phyloP scores from a whole-genome alignment of 2,888 invertebrate species.

The Orchesellides sinensis region DNA sequence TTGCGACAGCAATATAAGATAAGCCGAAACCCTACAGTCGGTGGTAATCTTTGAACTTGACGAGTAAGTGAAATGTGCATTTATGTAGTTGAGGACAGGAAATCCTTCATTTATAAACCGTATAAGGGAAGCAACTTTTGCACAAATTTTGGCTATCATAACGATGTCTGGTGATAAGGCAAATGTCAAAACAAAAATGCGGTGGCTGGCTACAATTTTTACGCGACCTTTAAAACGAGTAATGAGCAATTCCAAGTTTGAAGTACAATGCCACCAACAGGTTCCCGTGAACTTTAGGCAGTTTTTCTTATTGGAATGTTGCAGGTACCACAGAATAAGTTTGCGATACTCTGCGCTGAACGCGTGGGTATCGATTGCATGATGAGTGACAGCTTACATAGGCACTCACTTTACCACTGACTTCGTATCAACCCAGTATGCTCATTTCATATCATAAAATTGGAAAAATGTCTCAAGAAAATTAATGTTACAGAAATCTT shows the following conservation, averaged over 20 bases:
- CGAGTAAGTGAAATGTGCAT: too few species aligned
- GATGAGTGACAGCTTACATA: constrained; percentile 33
- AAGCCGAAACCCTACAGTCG: background rate
- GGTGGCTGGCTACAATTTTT: constrained; percentile 12
- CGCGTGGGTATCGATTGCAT: background rate
- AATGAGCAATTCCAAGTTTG: constrained; percentile 15
- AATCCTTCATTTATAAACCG: constrained; percentile 32
- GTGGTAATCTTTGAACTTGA: background rate
- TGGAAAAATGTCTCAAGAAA: constrained; percentile 6
- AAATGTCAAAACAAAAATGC: constrained; percentile 9
- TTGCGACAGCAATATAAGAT: constrained; percentile 13
- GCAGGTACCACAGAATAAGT: too few species aligned
- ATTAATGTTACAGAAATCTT: constrained; percentile 3
- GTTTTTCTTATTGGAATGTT: too few species aligned
- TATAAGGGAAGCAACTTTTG: constrained; percentile 23
- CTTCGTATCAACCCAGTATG: constrained; percentile 1
- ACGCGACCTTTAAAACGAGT: background rate
- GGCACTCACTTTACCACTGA: constrained; percentile 21
- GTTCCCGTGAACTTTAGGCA: too few species aligned
- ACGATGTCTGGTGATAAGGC: constrained; percentile 32
- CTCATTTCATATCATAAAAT: constrained; percentile 5
- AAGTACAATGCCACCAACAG: constrained; percentile 11
- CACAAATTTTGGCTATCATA: constrained; percentile 47
- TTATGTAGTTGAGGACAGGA: constrained; percentile 12
- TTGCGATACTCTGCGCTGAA: too few species aligned